Base-by-base conservation (phyloP, 2,113 vertebrate genomes). In the Hiodon alosoides region DNA sequence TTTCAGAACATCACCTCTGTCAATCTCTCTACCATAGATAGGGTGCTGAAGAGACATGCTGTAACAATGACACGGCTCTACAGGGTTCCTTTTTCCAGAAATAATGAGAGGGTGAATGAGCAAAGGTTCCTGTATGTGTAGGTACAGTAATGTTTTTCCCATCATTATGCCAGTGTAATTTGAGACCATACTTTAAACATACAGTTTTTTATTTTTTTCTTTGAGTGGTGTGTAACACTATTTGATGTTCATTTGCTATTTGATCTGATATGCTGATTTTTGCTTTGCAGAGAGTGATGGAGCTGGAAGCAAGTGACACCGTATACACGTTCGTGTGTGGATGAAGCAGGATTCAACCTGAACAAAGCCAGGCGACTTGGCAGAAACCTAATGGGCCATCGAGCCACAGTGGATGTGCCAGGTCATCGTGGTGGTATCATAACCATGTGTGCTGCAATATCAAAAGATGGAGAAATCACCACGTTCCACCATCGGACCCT, bases 101-200 rank as follows among this genome's bases (percentile, higher is more conserved):
- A 66, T 46, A 73, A 16, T 64, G 58, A 64, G 59, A 71, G 72
- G 17, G 62, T 74, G 60, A 67, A 74, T 50, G 62, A 61, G 58
- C 58, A 50, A 57, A 31, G 11, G 61, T 54, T 61, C 47, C 58
- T 48, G 10, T 62, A 68, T 75, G 57, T 59, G 50, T 55, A 60
- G 66, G 74, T 69, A 69, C n/a, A 66, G 68, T n/a, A n/a, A n/a
- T n/a, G n/a, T n/a, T n/a, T n/a, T n/a, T n/a, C n/a, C n/a, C n/a
- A n/a, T n/a, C n/a, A n/a, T n/a, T n/a, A n/a, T n/a, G n/a, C n/a
- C n/a, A n/a, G n/a, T n/a, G n/a, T n/a, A n/a, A n/a, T n/a, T n/a
- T n/a, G n/a, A n/a, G n/a, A n/a, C n/a, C n/a, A n/a, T n/a, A n/a
- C n/a, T n/a, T n/a, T n/a, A n/a, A n/a, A 69, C 69, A 64, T 17